Conservation (phyloP, 2,888 invertebrate genomes). For the Diarsia mendica region DNA sequence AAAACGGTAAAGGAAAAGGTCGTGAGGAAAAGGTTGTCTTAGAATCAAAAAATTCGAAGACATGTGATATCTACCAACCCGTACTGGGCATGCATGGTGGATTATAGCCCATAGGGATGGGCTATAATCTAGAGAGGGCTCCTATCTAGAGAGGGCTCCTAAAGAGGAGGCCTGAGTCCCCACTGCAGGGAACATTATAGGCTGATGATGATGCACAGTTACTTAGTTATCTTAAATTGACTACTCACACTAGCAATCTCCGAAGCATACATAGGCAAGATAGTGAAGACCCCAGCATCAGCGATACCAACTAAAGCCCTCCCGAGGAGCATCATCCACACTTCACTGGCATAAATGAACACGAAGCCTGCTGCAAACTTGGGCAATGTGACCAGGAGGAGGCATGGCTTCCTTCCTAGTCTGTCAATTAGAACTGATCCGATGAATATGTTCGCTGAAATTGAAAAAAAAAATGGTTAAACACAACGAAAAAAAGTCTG, state of each 20-base stretch:
- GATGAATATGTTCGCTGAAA: constrained; percentile 68
- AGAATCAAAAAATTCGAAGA: too few species aligned
- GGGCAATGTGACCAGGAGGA: constrained; percentile 74
- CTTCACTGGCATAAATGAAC: constrained; percentile 67
- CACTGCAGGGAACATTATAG: too few species aligned
- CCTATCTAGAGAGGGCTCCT: too few species aligned
- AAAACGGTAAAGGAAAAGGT: too few species aligned
- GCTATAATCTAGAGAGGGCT: too few species aligned
- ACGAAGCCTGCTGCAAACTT: constrained; percentile 71
- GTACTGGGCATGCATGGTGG: too few species aligned
- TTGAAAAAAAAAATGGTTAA: not conserved
- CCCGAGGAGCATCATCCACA: constrained; percentile 73
- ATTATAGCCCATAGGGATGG: too few species aligned
- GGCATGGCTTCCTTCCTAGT: constrained; percentile 72
- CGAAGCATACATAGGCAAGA: constrained; percentile 75
- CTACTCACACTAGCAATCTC: constrained; percentile 75
- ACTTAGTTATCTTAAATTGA: not conserved
- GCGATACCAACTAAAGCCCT: constrained; percentile 68
- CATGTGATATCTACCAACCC: too few species aligned
- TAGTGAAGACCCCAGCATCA: constrained; percentile 68
- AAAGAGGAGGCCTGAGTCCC: too few species aligned
- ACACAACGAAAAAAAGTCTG: not conserved
- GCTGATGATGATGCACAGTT: too few species aligned
- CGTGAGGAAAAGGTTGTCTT: too few species aligned
- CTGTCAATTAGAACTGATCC: constrained; percentile 73